Evolutionary conservation across 2,797 vertebrate genomes (phyloP).

Genomic region (Poeciliopsis infans): DNA sequence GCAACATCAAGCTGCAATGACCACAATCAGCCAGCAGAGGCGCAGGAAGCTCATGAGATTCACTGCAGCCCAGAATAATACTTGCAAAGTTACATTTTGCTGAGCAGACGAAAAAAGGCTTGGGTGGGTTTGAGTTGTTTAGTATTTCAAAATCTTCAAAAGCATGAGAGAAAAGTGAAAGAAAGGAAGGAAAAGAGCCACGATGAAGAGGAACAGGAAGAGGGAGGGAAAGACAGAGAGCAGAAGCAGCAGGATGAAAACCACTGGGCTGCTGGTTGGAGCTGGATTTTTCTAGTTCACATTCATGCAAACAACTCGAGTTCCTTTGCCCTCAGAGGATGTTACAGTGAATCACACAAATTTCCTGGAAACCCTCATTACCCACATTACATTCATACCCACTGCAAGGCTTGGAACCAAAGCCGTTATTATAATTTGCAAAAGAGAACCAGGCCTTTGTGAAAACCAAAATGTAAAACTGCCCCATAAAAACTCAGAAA

Average conservation of each 20-base stretch:
- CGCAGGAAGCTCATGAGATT: slow-evolving; percentile 10
- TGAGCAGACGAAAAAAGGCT: background rate
- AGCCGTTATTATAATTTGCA: background rate
- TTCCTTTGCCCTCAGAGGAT: slow-evolving; percentile 14
- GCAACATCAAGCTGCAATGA: background rate
- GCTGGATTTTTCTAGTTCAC: slow-evolving; percentile 72
- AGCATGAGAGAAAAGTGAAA: slow-evolving; percentile 1
- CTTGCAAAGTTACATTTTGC: slow-evolving; percentile 2
- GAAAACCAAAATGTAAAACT: background rate
- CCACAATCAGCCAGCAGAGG: slow-evolving; percentile 37
- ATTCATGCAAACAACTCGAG: background rate
- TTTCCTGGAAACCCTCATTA: background rate
- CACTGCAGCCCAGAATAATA: slow-evolving; percentile 3
- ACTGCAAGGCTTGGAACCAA: background rate
- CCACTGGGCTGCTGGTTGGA: slow-evolving; percentile 61
- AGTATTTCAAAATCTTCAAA: slow-evolving; percentile 9
- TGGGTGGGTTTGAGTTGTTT: background rate
- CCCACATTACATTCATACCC: background rate
- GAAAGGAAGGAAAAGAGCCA: background rate
- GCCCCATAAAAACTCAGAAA: background rate
- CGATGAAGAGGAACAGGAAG: background rate
- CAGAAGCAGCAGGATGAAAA: slow-evolving; percentile 56
- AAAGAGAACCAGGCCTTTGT: background rate
- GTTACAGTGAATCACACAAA: slow-evolving; percentile 3
- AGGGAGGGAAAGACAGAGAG: slow-evolving; percentile 11